These are phyloP conservation scores for Drosophila ambigua DNA, from an alignment of 1,140 invertebrate genomes.

Conservation along the genomic window DNA sequence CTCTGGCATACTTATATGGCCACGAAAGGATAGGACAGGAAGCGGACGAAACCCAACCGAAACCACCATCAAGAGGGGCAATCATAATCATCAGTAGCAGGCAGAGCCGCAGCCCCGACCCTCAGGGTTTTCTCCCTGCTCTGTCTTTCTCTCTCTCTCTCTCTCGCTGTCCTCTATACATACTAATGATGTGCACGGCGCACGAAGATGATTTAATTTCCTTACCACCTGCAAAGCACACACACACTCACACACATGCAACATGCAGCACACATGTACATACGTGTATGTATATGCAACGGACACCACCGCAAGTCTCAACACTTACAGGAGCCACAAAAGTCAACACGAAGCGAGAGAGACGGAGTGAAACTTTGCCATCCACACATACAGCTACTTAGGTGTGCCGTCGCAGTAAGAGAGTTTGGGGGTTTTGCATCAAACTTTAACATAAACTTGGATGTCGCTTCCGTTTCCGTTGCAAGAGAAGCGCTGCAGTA, in stretches of 20 bases:
- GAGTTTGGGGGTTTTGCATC: slow-evolving; percentile 62
- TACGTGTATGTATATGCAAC: slow-evolving; percentile 44
- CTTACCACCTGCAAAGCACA: slow-evolving; percentile 61
- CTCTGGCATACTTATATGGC: slow-evolving; percentile 58
- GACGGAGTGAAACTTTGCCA: slow-evolving; percentile 60
- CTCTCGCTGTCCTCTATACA: slow-evolving; percentile 51
- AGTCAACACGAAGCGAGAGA: slow-evolving; percentile 58
- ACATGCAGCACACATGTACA: slow-evolving; percentile 3
- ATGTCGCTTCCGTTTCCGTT: slow-evolving; percentile 76
- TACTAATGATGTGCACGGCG: slow-evolving; percentile 78
- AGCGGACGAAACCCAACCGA: slow-evolving; percentile 8
- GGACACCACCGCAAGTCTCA: slow-evolving; percentile 64
- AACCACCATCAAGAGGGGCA: slow-evolving; percentile 8
- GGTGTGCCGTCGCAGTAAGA: slow-evolving; percentile 8
- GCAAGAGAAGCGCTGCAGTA: slow-evolving; percentile 9
- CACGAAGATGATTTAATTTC: slow-evolving; percentile 80
- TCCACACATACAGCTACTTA: slow-evolving; percentile 66
- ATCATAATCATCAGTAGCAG: slow-evolving; percentile 43
- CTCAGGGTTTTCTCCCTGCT: no score
- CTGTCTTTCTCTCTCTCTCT: no score
- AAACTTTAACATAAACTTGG: slow-evolving; percentile 80
- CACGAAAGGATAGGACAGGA: neutral
- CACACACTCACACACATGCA: neutral
- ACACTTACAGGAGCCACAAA: slow-evolving; percentile 66
- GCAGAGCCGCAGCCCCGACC: slow-evolving; percentile 18